A percentile compares a stretch with the other conserved stretches of the same genome.
Evolutionary conservation across 2,797 vertebrate genomes (phyloP).

Genomic region (Catharus ustulatus): DNA sequence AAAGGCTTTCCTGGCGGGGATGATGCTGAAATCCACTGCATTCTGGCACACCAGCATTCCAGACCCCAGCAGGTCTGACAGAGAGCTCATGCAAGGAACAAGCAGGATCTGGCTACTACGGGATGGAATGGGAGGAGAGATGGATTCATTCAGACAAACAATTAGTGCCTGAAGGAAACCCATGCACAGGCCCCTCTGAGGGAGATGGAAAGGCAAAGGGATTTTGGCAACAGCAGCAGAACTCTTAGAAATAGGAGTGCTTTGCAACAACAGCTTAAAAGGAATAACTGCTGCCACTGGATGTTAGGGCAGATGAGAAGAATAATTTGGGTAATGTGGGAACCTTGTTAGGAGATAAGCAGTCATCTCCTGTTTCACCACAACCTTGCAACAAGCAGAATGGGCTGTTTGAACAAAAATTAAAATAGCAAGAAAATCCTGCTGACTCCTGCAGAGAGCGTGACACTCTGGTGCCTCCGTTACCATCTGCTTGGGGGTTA

Average conservation of each 20-base stretch:
- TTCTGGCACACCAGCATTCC: not conserved
- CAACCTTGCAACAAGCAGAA: not conserved
- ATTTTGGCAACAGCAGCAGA: not conserved
- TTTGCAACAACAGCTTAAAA: constrained; percentile 15
- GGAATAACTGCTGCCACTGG: constrained; percentile 6
- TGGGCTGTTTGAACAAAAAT: not conserved
- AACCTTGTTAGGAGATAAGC: not conserved
- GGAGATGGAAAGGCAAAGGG: not conserved
- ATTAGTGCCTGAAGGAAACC: constrained; percentile 12
- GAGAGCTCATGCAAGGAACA: not conserved
- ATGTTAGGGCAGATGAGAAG: not conserved
- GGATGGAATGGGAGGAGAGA: not conserved
- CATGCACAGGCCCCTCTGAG: not conserved
- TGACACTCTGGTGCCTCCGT: not conserved
- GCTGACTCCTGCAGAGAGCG: not conserved
- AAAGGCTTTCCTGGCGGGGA: not conserved
- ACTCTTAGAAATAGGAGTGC: not conserved
- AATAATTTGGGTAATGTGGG: not conserved
- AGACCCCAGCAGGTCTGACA: not conserved
- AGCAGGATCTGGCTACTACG: not conserved
- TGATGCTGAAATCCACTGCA: not conserved
- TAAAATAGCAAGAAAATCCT: not conserved
- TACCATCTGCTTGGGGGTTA: not conserved
- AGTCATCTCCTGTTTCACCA: not conserved
- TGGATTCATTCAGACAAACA: not conserved